Base-by-base conservation (phyloP, 2,113 vertebrate species). In the Laticauda colubrina region DNA sequence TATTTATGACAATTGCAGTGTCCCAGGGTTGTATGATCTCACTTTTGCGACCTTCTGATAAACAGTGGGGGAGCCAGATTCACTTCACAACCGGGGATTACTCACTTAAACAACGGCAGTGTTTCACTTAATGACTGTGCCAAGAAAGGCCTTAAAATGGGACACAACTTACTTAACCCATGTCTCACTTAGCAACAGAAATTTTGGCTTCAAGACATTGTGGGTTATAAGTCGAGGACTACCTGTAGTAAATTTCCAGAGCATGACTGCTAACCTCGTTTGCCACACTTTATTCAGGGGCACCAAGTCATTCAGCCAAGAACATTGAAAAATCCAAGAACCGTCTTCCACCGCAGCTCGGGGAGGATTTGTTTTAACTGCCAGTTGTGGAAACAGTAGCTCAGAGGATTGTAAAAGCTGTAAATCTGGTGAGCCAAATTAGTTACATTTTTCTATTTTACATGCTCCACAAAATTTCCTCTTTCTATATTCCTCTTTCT, bases 401-500 rank as follows among this genome's bases (percentile, higher is more conserved):
- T 86, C 15, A 21, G 91, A 95, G 95, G 61, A 93, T 81, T 29
- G 69, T 81, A 95, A 95, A 91, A 93, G 91, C 91, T 81, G 81
- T 96, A 94, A 94, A 92, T 95, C 89, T 96, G 92, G 93, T 14
- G 64, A 88, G 96, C 94, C 94, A 94, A 94, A 93, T 90, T 94
- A 95, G 93, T 93, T 94, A 61, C 91, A 89, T 90, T 94, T 94
- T 94, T 91, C 93, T 94, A 89, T 54, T 95, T 93, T 92, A 56
- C 56, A 61, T 64, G 92, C 94, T 95, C 94, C 94, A 95, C 95
- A 94, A 95, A 97, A 91, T 10, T 92, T 39, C n/a, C 34, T 81
- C 75, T 81, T 39, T 81, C 69, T 39, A 5, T 18, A 15, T 75
- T 5, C 1, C 15, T 20, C 5, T 81, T 34, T 81, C 5, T 64